Evolutionary conservation across 2,888 invertebrate genomes (phyloP).

Genomic region (Calliphora vomitoria): DNA sequence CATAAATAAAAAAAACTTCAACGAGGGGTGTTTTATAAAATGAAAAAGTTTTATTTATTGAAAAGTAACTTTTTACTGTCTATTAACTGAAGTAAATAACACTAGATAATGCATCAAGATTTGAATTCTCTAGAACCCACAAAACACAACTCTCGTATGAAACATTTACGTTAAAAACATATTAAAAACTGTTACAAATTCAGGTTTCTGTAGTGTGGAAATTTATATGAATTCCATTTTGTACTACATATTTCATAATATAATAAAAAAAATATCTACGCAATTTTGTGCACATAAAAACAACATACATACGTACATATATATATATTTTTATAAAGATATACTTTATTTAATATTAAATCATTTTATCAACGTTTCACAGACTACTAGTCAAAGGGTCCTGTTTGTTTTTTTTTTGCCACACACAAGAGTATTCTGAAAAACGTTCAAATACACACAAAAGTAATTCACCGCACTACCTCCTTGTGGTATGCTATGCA

Average conservation of each 20-base stretch:
- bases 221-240: no score
- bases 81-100: no score
- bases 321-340: neutral
- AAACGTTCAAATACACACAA: neutral
- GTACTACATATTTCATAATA: no score
- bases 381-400: conserved; percentile 60
- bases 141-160: no score
- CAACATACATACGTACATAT: neutral
- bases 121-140: no score
- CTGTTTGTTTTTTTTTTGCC: neutral
- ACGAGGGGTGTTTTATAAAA: neutral
- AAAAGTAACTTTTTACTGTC: no score
- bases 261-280: no score
- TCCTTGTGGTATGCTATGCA: conserved; percentile 43
- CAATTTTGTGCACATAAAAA: neutral
- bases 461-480: neutral
- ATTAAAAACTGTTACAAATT: neutral
- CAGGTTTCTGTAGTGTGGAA: no score
- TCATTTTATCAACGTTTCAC: conserved; percentile 67
- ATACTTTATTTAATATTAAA: conserved; percentile 60
- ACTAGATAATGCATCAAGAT: no score
- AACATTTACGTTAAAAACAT: no score
- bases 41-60: no score
- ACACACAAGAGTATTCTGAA: neutral
- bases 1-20: no score